phyloP scores from a whole-genome alignment of 1,140 invertebrate genomes.

The Heliconius eleuchia region DNA sequence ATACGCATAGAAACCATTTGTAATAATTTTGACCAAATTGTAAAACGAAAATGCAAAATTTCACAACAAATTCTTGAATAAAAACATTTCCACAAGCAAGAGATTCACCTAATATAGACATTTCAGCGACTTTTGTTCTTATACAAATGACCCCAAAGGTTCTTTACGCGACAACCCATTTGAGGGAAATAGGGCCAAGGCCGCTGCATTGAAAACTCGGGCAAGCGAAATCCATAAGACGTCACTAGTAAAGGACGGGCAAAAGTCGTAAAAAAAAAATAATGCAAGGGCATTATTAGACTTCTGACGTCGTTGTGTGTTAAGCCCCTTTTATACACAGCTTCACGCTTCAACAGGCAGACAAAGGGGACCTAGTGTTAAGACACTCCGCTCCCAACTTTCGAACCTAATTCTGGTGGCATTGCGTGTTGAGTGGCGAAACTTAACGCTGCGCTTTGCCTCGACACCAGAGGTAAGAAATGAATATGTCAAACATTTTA shows the following conservation, averaged over 20 bases:
- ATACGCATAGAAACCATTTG: too few relatives aligned
- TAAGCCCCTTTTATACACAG: not conserved
- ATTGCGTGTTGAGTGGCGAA: too few relatives aligned
- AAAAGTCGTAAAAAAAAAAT: not conserved
- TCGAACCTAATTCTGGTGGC: too few relatives aligned
- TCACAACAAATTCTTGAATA: not conserved
- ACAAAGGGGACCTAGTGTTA: too few relatives aligned
- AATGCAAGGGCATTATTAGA: not conserved
- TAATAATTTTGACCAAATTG: too few relatives aligned
- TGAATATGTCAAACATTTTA: too few relatives aligned
- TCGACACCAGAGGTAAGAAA: too few relatives aligned
- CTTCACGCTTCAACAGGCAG: too few relatives aligned
- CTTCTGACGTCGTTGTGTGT: conserved; percentile 16
- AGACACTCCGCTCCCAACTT: too few relatives aligned
- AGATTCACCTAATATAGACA: conserved; percentile 18
- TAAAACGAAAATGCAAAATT: not conserved
- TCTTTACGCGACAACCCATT: conserved; percentile 30
- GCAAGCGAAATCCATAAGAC: conserved; percentile 29
- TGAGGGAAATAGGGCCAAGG: conserved; percentile 37
- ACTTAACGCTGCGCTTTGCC: too few relatives aligned
- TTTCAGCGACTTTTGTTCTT: conserved; percentile 23
- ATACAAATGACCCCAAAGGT: conserved; percentile 25
- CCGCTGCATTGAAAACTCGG: conserved; percentile 32
- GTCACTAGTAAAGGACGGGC: conserved; percentile 27
- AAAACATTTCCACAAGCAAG: not conserved